These are phyloP conservation scores for Conomelus anceps DNA, from an alignment of 2,888 invertebrate species.

Conservation along the genomic window DNA sequence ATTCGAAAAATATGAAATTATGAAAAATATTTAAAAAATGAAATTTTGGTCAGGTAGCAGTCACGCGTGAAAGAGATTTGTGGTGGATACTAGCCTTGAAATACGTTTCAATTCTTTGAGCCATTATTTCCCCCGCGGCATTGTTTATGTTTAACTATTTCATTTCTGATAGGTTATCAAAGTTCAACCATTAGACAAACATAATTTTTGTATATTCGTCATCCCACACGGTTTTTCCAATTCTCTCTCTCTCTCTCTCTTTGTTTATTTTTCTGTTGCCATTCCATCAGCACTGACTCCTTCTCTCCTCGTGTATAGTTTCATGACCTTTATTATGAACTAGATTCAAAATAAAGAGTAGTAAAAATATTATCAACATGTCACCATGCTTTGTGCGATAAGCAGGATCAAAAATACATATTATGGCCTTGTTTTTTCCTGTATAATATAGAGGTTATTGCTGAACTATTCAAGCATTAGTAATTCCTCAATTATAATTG, in stretches of 20 bases:
- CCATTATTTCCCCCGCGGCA: no score
- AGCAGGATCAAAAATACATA: not conserved
- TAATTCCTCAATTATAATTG: not conserved
- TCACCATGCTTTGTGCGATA: no score
- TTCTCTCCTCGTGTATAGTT: not conserved
- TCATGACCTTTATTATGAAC: not conserved
- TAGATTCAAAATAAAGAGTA: no score
- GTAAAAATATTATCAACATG: not conserved
- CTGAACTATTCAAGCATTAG: not conserved
- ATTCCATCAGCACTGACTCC: no score
- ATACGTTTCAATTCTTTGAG: no score
- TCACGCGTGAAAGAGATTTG: no score
- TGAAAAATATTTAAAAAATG: no score
- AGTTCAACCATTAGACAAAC: not conserved
- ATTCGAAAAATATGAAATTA: no score
- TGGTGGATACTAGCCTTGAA: no score
- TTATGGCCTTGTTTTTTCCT: not conserved
- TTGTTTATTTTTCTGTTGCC: not conserved
- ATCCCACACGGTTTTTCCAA: not conserved
- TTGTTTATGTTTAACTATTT: no score
- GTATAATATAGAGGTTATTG: not conserved
- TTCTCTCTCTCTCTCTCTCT: not conserved
- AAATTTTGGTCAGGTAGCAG: no score
- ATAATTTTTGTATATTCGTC: no score
- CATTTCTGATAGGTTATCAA: not conserved